Conservation (phyloP, 2,797 vertebrate genomes). For the Periophthalmus magnuspinnatus region DNA sequence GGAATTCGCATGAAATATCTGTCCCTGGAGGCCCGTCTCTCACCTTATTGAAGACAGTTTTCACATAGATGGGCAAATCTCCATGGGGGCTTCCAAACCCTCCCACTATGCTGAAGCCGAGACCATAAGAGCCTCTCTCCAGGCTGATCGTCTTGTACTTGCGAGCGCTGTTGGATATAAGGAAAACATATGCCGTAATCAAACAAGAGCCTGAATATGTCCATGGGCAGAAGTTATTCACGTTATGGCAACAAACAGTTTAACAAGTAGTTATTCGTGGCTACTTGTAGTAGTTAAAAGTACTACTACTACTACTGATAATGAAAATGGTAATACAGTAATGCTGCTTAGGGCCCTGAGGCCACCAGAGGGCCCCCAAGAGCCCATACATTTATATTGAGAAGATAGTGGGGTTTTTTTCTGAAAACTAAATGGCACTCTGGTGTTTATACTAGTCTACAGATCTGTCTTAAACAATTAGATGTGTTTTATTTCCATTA, state of each 20-base stretch:
- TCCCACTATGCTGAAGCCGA: slow-evolving; percentile 94
- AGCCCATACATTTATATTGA: too few relatives aligned
- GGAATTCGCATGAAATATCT: not conserved
- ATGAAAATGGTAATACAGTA: too few relatives aligned
- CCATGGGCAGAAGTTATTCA: not conserved
- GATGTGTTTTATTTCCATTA: too few relatives aligned
- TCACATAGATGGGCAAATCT: slow-evolving; percentile 94
- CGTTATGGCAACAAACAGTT: not conserved
- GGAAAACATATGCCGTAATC: not conserved
- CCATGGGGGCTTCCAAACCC: slow-evolving; percentile 92
- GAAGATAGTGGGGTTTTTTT: too few relatives aligned
- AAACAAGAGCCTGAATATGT: not conserved
- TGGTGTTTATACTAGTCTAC: too few relatives aligned
- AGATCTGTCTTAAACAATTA: too few relatives aligned
- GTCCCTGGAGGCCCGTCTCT: slow-evolving; percentile 5
- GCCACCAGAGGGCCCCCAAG: too few relatives aligned
- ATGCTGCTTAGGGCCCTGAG: too few relatives aligned
- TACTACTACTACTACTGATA: too few relatives aligned
- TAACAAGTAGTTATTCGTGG: not conserved
- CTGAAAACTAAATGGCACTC: too few relatives aligned
- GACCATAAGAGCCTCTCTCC: slow-evolving; percentile 86
- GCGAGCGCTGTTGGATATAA: slow-evolving; percentile 74
- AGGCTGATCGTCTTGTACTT: slow-evolving; percentile 87
- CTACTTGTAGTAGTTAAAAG: not conserved
- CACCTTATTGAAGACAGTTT: slow-evolving; percentile 93